Base-by-base conservation (phyloP, 2,888 invertebrate genomes). In the Meghimatium bilineatum region DNA sequence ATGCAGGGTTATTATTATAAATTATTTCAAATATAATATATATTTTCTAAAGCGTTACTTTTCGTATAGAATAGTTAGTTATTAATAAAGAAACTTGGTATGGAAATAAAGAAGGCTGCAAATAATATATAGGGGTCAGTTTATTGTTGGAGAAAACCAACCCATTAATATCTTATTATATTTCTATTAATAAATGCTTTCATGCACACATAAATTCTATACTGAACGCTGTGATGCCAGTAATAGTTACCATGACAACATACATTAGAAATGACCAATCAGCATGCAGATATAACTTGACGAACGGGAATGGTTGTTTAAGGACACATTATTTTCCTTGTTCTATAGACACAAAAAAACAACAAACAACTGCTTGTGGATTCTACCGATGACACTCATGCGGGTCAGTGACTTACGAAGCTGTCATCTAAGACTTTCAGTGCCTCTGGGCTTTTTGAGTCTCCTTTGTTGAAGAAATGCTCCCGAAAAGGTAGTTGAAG, bases 401-500 rank as follows among this genome's bases (percentile, higher is more conserved):
- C 56, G 36, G 60, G 69, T 23, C 14, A 10, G 66, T n/a, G 60
- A 87, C 87, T 87, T 87, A 87, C 87, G 83, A 87, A 86, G 29
- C 82, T 85, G 81, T 87, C 87, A 44, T 87, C 87, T 67, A 74
- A 80, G 72, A 83, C 77, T 83, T 85, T 85, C 38, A 87, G 80
- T 26, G 81, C 85, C 14, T 84, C 87, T n/a, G 79, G 44, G 60
- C 56, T 83, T 49, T 66, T 84, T 26, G 71, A 71, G 56, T 85
- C 87, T 34, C 82, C 82, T 82, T 87, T 87, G 72, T 81, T 84
- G 86, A 86, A 87, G 86, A 86, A 87, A 34, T 84, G 84, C 29
- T 84, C 86, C 78, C 83, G 85, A 78, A 89, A 89, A 49, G 91
- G 91, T 56, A 91, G 88, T 83, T 90, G 90, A 56, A 91, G 88